These are phyloP conservation scores for Hypena proboscidalis DNA, from an alignment of 2,888 invertebrate species.

Conservation along the genomic window DNA sequence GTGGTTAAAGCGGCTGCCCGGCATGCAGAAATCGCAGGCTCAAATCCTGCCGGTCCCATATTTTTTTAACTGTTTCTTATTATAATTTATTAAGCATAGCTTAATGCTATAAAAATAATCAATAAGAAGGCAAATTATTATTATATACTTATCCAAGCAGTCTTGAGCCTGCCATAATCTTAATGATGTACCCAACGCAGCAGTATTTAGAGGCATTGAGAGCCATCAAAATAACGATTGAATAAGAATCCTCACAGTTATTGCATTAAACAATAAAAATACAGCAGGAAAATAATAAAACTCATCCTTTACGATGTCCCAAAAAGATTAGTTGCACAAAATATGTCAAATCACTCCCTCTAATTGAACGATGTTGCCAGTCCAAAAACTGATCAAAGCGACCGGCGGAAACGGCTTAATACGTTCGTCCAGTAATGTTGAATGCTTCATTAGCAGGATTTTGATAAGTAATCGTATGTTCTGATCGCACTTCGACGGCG, in stretches of 20 bases:
- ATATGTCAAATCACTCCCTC: slow-evolving; percentile 69
- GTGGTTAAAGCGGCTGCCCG: no score
- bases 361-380: slow-evolving; percentile 63
- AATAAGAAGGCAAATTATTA: no score
- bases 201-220: no score
- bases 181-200: no score
- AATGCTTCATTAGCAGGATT: slow-evolving; percentile 62
- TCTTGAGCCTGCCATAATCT: no score
- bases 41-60: no score
- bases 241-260: slow-evolving; percentile 14
- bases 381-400: slow-evolving; percentile 55
- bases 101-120: no score
- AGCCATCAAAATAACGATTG: not conserved
- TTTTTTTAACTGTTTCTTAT: no score
- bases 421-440: slow-evolving; percentile 51
- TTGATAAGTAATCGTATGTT: slow-evolving; percentile 58
- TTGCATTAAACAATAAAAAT: slow-evolving; percentile 20
- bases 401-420: slow-evolving; percentile 69
- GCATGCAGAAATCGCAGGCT: no score
- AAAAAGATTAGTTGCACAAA: slow-evolving; percentile 55
- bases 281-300: slow-evolving; percentile 34
- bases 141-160: slow-evolving; percentile 6
- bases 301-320: slow-evolving; percentile 46
- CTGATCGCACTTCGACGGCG: slow-evolving; percentile 60
- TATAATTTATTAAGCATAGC: no score